Conservation (phyloP, 1,140 invertebrate genomes). For the Steinernema feltiae region DNA sequence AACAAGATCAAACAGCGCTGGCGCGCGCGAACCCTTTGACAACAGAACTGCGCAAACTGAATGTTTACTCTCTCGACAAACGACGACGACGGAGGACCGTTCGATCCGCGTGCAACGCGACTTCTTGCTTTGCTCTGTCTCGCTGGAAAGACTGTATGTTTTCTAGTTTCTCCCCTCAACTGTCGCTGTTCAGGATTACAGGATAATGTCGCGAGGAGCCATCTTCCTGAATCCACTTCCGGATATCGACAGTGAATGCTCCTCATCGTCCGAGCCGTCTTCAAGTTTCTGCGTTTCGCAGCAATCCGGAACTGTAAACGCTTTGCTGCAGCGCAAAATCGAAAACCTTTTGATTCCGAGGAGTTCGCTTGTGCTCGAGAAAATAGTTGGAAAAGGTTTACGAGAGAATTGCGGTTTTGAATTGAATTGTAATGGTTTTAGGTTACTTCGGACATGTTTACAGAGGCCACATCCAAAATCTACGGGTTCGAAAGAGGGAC, state of each 20-base stretch:
- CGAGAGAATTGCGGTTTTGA: neutral
- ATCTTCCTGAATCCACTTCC: conserved; percentile 8
- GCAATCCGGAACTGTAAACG: neutral
- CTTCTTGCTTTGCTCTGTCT: too few relatives aligned
- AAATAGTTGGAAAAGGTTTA: conserved; percentile 33
- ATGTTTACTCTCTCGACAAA: neutral
- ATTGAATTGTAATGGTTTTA: conserved; percentile 24
- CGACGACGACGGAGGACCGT: too few relatives aligned
- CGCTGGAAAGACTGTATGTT: neutral
- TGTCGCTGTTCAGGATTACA: neutral
- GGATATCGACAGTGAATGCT: neutral
- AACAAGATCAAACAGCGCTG: neutral
- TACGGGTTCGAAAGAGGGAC: conserved; percentile 19
- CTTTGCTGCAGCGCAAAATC: neutral
- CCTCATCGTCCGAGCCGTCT: neutral
- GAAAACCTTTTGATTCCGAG: neutral
- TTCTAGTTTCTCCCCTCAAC: neutral
- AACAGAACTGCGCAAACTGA: neutral
- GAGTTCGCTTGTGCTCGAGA: conserved; percentile 21
- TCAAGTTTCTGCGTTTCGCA: neutral
- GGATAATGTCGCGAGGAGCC: neutral
- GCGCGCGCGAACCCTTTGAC: neutral
- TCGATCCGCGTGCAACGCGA: too few relatives aligned
- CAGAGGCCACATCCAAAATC: conserved; percentile 40
- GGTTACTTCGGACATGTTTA: conserved; percentile 53